Evolutionary conservation across 1,140 invertebrate genomes (phyloP).

Genomic region (Anastrepha obliqua): DNA sequence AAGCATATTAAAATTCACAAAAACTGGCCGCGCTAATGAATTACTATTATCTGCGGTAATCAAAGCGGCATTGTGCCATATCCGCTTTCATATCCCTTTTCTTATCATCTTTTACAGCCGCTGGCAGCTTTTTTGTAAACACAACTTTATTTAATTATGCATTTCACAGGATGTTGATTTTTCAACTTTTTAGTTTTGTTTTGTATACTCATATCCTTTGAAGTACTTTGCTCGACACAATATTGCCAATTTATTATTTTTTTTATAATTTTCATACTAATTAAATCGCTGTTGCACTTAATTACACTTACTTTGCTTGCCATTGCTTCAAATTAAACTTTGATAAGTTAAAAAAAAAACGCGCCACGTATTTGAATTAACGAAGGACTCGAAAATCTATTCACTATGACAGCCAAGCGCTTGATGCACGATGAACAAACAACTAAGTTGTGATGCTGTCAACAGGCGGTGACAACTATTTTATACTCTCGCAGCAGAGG

Average conservation of each 20-base stretch:
- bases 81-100: constrained; percentile 20
- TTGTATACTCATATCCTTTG: constrained; percentile 23
- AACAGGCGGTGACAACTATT: constrained; percentile 57
- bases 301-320: constrained; percentile 69
- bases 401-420: constrained; percentile 9
- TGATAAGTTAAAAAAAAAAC: constrained; percentile 5
- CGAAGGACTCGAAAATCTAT: constrained; percentile 15
- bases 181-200: constrained; percentile 4
- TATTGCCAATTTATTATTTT: constrained; percentile 31
- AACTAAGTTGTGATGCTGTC: constrained; percentile 59
- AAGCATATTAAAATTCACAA: background rate
- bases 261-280: background rate
- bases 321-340: constrained; percentile 59
- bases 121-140: constrained; percentile 15
- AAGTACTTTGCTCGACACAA: background rate
- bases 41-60: constrained; percentile 8
- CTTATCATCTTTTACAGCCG: background rate
- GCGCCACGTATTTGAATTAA: constrained; percentile 11
- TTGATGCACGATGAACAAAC: constrained; percentile 56
- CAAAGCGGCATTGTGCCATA: background rate
- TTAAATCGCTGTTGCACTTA: background rate
- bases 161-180: constrained; percentile 41
- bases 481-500: constrained; percentile 51
- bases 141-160: background rate
- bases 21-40: background rate